These are phyloP conservation scores for Acipenser transmontanus DNA, from an alignment of 2,797 vertebrate genomes.

Conservation along the genomic window DNA sequence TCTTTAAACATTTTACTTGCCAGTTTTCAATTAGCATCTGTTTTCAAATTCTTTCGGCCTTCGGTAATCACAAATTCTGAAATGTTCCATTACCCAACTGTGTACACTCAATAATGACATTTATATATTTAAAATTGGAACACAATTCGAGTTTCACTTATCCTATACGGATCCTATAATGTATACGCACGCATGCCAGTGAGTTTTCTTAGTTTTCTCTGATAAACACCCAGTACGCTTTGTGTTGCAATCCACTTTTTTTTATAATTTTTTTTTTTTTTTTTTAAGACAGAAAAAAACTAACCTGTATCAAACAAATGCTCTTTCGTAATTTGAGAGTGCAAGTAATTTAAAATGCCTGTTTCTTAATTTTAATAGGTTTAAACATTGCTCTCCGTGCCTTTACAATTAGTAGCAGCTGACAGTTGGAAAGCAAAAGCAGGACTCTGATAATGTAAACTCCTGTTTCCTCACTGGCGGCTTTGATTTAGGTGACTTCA, in stretches of 20 bases:
- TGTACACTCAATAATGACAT: not conserved
- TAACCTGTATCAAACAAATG: not conserved
- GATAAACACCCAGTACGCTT: no score
- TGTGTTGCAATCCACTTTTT: no score
- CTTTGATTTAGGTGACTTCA: not conserved
- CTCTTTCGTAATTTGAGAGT: not conserved
- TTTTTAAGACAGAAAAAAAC: no score
- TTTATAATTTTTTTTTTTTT: no score
- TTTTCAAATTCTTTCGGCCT: not conserved
- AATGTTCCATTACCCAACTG: not conserved
- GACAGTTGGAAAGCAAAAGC: not conserved
- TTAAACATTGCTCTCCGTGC: not conserved
- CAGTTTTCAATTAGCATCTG: not conserved
- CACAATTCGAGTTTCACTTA: no score
- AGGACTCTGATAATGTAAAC: not conserved
- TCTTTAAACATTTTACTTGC: not conserved
- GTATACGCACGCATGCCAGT: no score
- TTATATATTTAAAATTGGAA: not conserved
- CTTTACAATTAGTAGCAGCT: not conserved
- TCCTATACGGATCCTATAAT: no score
- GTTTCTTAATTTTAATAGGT: not conserved
- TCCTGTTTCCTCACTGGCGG: constrained; percentile 1
- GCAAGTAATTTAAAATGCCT: not conserved
- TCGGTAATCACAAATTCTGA: not conserved
- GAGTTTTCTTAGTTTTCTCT: no score